Conservation (phyloP, 1,140 invertebrate genomes). For the Hestina assimilis region DNA sequence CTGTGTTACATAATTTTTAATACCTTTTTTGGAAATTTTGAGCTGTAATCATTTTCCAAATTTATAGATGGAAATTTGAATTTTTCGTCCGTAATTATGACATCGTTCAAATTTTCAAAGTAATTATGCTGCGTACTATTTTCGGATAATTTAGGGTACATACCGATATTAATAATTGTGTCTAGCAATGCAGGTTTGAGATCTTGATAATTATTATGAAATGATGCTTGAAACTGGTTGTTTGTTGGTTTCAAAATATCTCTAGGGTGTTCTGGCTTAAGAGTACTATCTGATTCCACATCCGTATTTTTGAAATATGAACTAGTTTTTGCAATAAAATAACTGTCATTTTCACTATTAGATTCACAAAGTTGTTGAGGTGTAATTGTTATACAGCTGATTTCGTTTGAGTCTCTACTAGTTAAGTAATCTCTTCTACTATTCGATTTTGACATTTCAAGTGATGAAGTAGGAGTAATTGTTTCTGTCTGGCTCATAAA, state of each 20-base stretch:
- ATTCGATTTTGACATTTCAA: neutral
- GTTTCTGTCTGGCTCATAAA: conserved; percentile 10
- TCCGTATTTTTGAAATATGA: conserved; percentile 33
- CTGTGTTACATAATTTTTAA: conserved; percentile 30
- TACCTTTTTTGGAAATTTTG: conserved; percentile 33
- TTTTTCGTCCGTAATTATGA: conserved; percentile 36
- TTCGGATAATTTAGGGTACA: conserved; percentile 3
- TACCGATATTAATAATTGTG: conserved; percentile 16
- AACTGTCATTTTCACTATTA: conserved; percentile 26
- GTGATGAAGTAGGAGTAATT: neutral
- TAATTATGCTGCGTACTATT: neutral
- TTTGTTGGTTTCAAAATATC: conserved; percentile 6
- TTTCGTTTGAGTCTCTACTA: neutral
- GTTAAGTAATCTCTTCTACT: neutral
- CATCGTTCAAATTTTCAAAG: conserved; percentile 19
- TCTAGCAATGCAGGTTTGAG: conserved; percentile 14
- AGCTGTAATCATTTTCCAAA: conserved; percentile 15
- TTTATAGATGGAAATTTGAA: conserved; percentile 26
- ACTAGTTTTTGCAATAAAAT: conserved; percentile 34
- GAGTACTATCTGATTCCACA: conserved; percentile 23
- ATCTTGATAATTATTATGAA: neutral
- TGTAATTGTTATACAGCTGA: conserved; percentile 1
- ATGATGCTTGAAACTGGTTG: neutral
- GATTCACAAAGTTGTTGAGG: neutral
- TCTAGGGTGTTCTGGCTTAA: conserved; percentile 9